Evolutionary conservation across 1,140 invertebrate species (phyloP), one percentile per base, ranked within the genome.

Genomic region (Zaprionus camerounensis): DNA sequence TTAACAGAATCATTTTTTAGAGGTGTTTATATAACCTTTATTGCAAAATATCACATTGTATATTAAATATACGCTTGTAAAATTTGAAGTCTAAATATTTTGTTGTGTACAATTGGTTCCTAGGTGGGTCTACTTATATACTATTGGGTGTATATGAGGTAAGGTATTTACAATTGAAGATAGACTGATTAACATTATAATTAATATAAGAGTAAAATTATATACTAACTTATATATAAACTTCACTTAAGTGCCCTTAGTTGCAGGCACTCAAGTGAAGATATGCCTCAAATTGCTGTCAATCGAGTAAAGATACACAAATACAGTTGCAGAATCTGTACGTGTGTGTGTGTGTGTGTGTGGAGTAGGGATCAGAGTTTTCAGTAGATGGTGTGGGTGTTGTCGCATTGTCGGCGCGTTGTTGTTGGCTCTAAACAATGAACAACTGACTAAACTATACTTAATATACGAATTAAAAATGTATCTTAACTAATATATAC

Each of bases 11-110:
- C n/a, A 26, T 34, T 55, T 70, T 57, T 57, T 11, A 63, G n/a
- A 53, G 22, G 22, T 59, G 41, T 64, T 28, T 34, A 57, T 86
- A 69, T 71, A 36, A 1, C 81, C 83, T 87, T 88, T 81, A 87
- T 87, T 87, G 80, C 83, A 74, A 41, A 46, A 28, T 80, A 88
- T 87, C 81, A 84, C 78, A 66, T n/a, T 34, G 61, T 78, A 81
- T 81, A 83, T 87, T 87, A 78, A 73, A 85, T 82, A 85, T 86
- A 76, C 62, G 31, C 0, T 34, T 34, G 31, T 20, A 34, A 64
- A 34, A 28, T 57, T 17, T 20, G 51, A 67, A 58, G 26, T 22
- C 34, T 66, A 66, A 56, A 65, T 38, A 65, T 55, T 65, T 55
- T n/a, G 31, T 34, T 34, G 31, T 34, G 31, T 31, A 31, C 0